phyloP scores from a whole-genome alignment of 64 coral and sea anemone species.

The Catalaphyllia jardinei region DNA sequence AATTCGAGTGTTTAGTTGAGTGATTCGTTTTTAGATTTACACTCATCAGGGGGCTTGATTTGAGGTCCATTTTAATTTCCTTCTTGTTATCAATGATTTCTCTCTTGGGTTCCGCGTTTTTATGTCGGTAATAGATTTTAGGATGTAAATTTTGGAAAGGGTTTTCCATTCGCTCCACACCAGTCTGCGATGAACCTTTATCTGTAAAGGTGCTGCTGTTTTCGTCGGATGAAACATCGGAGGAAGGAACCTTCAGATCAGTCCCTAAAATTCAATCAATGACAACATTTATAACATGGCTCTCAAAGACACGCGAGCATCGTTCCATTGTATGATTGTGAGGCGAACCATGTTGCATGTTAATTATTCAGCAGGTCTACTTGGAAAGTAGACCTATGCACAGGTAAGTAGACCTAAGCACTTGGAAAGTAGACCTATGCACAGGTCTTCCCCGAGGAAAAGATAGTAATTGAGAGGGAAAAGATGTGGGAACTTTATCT shows the following conservation, averaged over 20 bases:
- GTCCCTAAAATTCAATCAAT: neutral
- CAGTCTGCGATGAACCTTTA: neutral
- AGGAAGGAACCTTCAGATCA: neutral
- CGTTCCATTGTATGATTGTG: too few relatives aligned
- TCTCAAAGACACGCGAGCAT: too few relatives aligned
- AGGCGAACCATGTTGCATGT: too few relatives aligned
- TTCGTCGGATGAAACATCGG: neutral
- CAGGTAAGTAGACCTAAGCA: too few relatives aligned
- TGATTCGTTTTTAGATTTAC: neutral
- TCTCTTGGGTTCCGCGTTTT: neutral
- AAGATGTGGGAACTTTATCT: too few relatives aligned
- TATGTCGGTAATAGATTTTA: slow-evolving; percentile 15
- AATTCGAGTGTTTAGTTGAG: neutral
- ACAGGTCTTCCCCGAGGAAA: too few relatives aligned
- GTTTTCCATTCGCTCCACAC: slow-evolving; percentile 13
- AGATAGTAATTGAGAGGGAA: too few relatives aligned
- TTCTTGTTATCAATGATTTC: neutral
- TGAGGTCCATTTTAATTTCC: neutral
- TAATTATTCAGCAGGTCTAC: too few relatives aligned
- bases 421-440: too few relatives aligned
- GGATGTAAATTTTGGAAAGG: slow-evolving; percentile 26
- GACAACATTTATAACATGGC: too few relatives aligned
- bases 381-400: too few relatives aligned
- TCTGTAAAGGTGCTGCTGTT: neutral
- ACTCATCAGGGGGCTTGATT: neutral